A percentile compares a stretch with the other conserved stretches of the same genome.
phyloP scores from a whole-genome alignment of 2,888 invertebrate species.

The Cantharis rufa region DNA sequence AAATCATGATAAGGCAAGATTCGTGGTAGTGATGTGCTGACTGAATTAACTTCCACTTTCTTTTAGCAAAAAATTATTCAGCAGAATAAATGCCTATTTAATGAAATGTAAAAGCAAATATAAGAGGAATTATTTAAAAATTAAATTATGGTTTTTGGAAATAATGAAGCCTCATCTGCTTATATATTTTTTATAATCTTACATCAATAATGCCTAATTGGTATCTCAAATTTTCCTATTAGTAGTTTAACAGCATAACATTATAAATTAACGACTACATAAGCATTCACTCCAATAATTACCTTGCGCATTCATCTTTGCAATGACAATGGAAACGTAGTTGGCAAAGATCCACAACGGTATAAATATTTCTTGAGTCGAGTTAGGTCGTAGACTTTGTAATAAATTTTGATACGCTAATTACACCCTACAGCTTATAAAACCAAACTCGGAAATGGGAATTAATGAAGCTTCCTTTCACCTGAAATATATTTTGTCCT shows the following conservation, averaged over 20 bases:
- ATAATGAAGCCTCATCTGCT: neutral
- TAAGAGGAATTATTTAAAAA: neutral
- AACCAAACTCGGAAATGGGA: conserved; percentile 21
- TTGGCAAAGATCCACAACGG: conserved; percentile 16
- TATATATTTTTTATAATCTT: neutral
- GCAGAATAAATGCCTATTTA: neutral
- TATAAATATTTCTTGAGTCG: conserved; percentile 18
- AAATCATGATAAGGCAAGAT: conserved; percentile 18
- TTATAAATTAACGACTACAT: conserved; percentile 5
- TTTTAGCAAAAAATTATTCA: neutral
- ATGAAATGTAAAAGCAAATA: neutral
- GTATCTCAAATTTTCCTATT: neutral
- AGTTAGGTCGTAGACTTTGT: conserved; percentile 12
- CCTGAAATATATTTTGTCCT: conserved; percentile 24
- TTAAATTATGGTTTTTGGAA: neutral
- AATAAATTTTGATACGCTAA: conserved; percentile 29
- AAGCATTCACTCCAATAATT: conserved; percentile 8
- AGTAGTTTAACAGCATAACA: neutral
- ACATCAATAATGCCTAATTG: neutral
- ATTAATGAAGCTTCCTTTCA: conserved; percentile 30
- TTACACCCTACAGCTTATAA: conserved; percentile 25
- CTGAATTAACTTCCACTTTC: conserved; percentile 8
- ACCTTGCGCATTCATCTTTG: conserved; percentile 11
- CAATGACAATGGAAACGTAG: conserved; percentile 10
- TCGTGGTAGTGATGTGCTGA: conserved; percentile 6